phyloP scores from a whole-genome alignment of 2,113 vertebrate genomes.

The Heterotilapia buettikoferi region DNA sequence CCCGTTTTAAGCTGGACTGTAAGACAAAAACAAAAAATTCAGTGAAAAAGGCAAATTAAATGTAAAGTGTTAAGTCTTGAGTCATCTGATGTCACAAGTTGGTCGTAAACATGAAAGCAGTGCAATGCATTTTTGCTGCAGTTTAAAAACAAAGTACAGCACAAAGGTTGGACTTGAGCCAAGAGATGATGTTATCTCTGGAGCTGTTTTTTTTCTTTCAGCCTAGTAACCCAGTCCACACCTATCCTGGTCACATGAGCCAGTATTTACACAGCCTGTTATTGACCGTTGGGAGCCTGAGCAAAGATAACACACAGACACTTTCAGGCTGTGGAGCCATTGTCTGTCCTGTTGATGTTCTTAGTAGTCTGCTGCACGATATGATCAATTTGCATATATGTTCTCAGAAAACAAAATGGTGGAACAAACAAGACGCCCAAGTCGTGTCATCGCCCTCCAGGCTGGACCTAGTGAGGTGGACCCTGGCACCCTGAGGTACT shows the following conservation, averaged over 20 bases:
- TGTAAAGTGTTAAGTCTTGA: not conserved
- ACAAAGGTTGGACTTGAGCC: not conserved
- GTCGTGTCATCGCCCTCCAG: constrained; percentile 48
- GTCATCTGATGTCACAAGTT: not conserved
- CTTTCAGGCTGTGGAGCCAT: not conserved
- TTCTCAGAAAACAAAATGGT: constrained; percentile 65
- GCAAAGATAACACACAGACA: not conserved
- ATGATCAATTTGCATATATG: not conserved
- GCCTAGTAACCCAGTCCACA: constrained; percentile 25
- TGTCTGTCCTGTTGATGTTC: not conserved
- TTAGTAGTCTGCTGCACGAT: not conserved
- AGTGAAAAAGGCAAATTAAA: not conserved
- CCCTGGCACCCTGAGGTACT: constrained; percentile 38
- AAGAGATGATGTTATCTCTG: constrained; percentile 55
- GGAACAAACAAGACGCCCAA: constrained; percentile 54
- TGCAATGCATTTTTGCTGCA: not conserved
- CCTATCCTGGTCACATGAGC: constrained; percentile 53
- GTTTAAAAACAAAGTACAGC: not conserved
- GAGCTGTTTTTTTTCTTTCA: constrained; percentile 41
- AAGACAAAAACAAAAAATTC: not conserved
- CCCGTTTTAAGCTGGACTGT: not conserved
- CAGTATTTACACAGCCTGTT: constrained; percentile 65
- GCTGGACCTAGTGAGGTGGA: constrained; percentile 68
- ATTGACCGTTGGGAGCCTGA: constrained; percentile 46
- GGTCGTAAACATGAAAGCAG: not conserved